Conservation (phyloP, 2,888 invertebrate genomes). For the Pachliopta kotzebuea region DNA sequence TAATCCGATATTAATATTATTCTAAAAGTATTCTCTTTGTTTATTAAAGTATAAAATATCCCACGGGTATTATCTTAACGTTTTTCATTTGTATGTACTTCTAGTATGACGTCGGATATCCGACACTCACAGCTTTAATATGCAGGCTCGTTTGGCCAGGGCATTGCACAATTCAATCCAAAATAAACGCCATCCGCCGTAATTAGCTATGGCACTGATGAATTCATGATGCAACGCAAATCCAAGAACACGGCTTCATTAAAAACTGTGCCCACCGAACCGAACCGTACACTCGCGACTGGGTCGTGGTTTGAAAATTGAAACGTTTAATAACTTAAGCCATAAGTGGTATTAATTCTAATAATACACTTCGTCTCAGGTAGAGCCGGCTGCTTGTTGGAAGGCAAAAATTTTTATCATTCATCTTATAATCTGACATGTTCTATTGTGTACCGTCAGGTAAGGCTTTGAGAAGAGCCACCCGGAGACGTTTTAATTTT, state of each 20-base stretch:
- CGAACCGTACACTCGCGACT: not conserved
- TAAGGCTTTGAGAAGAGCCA: constrained; percentile 45
- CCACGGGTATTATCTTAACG: not conserved
- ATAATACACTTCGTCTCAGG: constrained; percentile 56
- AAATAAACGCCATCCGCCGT: constrained; percentile 68
- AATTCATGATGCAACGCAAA: constrained; percentile 60
- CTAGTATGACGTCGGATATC: constrained; percentile 67
- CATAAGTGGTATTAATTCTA: constrained; percentile 33
- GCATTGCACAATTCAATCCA: constrained; percentile 68
- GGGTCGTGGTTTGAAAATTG: constrained; percentile 27
- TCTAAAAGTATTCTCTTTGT: too few species aligned
- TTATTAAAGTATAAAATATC: not conserved
- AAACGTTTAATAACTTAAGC: constrained; percentile 23
- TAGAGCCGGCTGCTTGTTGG: constrained; percentile 48
- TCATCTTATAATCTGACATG: constrained; percentile 78
- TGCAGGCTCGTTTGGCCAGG: constrained; percentile 51
- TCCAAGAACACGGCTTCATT: constrained; percentile 58
- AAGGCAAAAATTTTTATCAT: constrained; percentile 70
- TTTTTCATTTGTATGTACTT: constrained; percentile 49
- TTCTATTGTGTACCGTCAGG: constrained; percentile 64
- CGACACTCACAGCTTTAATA: constrained; percentile 70
- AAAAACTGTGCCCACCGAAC: constrained; percentile 39
- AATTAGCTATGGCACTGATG: constrained; percentile 73
- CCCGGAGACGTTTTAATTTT: constrained; percentile 31
- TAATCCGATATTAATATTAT: not conserved